These are phyloP conservation scores for Meda fulgida DNA, from an alignment of 2,797 vertebrate genomes.

Conservation along the genomic window DNA sequence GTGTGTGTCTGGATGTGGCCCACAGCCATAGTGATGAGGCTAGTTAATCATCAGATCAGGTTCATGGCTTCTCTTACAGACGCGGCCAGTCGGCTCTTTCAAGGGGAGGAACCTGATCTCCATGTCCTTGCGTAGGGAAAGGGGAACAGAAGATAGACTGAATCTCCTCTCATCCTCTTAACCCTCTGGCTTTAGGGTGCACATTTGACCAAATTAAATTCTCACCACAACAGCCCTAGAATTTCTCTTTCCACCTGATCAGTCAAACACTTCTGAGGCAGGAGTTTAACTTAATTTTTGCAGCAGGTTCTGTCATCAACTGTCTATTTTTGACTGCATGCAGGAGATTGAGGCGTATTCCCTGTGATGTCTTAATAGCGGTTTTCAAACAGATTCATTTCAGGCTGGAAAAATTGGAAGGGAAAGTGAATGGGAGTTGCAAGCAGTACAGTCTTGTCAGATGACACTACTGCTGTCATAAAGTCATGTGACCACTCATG, in stretches of 20 bases:
- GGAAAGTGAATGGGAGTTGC: constrained; percentile 59
- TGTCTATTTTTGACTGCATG: constrained; percentile 63
- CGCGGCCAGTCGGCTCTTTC: constrained; percentile 69
- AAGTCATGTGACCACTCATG: constrained; percentile 77
- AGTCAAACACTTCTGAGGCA: constrained; percentile 20
- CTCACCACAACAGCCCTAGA: constrained; percentile 62
- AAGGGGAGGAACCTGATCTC: constrained; percentile 73
- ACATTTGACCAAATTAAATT: constrained; percentile 63
- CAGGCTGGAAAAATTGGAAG: constrained; percentile 63
- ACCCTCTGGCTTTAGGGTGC: constrained; percentile 70
- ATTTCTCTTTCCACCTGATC: constrained; percentile 66
- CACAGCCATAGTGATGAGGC: constrained; percentile 75
- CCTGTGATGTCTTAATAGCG: constrained; percentile 38
- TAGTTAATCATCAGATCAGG: constrained; percentile 80
- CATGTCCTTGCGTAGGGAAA: constrained; percentile 70
- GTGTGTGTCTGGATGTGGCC: constrained; percentile 69
- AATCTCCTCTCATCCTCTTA: constrained; percentile 64
- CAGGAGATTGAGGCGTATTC: background rate
- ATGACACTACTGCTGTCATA: constrained; percentile 83
- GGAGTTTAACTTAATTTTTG: constrained; percentile 68
- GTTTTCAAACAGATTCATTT: constrained; percentile 45
- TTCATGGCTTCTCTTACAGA: constrained; percentile 76
- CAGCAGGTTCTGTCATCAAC: constrained; percentile 74
- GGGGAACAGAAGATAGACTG: constrained; percentile 52
- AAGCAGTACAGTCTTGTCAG: constrained; percentile 69